phyloP scores from a whole-genome alignment of 2,113 vertebrate genomes.

The Odontophorus gujanensis region DNA sequence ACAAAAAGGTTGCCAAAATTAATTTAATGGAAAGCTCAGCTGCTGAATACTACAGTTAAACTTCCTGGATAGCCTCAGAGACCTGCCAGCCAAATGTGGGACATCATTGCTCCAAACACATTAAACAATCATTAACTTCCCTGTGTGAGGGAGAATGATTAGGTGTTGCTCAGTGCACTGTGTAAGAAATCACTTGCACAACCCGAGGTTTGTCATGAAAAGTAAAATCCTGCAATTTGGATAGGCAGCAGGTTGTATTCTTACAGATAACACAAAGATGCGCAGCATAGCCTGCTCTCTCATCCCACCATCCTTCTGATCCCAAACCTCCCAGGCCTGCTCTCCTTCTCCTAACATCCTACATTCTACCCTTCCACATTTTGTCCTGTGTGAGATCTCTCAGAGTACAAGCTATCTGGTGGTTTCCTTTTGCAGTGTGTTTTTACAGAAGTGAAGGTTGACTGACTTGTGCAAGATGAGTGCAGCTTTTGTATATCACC shows the following conservation, averaged over 20 bases:
- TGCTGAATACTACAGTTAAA: not conserved
- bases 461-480: not conserved
- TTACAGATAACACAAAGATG: not conserved
- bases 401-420: not conserved
- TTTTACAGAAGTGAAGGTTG: not conserved
- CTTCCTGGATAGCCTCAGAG: not conserved
- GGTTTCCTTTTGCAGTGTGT: not conserved
- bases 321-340: no score
- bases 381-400: not conserved
- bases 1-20: not conserved
- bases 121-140: slow-evolving; percentile 5
- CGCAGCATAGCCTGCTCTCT: not conserved
- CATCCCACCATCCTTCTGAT: accelerated
- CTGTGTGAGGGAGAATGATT: not conserved
- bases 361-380: not conserved
- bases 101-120: not conserved
- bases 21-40: not conserved
- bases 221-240: not conserved
- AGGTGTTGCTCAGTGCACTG: not conserved
- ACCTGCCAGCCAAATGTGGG: not conserved
- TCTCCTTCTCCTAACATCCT: not conserved
- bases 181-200: not conserved
- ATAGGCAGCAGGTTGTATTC: not conserved
- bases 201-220: not conserved
- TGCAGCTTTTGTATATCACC: not conserved